Base-by-base conservation (phyloP, 2,888 invertebrate species). In the Megamerina dolium region DNA sequence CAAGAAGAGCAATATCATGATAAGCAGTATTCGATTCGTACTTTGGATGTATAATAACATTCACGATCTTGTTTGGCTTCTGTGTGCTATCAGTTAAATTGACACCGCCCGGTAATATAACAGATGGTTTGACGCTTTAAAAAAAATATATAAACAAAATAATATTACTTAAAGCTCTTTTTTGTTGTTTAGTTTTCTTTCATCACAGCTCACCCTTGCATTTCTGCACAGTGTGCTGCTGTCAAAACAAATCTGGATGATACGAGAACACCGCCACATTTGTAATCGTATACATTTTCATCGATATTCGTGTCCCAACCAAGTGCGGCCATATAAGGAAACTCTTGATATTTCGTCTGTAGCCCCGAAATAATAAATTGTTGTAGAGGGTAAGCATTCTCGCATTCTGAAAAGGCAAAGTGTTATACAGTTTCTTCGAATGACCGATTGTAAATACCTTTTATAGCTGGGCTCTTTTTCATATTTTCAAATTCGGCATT, bases 1-100 rank as follows among this genome's bases (percentile, higher is more conserved):
- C 55, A 10, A 78, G 35, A 2, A 78, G 55, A 8, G 76, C 77
- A 48, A 78, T 77, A 48, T 78, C 78, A 43, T 75, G 64, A 57
- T 77, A 77, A 52, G 71, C 68, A 19, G 59, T 54, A 3, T 70
- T 64, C 23, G 62, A 59, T 20, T 54, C 58, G 53, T 75, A 75
- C 5, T 66, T 50, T 17, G 73, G 74, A 59, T 76, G 74, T 6
- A 20, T 12, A 16, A 35, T 30, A 27, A 70, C 60, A 37, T 61
- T 45, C 5, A 45, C 50, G 3, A 74, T 58, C 13, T 43, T 39
- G 47, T 64, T 66, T 49, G 73, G 70, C 29, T 52, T 54, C 21
- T 69, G 62, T 38, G 59, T 47, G 2, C 12, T 37, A 3, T 48
- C 27, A 3, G 31, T 27, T 1, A 64, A 46, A 45, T 62, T 61